Base-by-base conservation (phyloP, 2,113 vertebrate genomes). In the Bos indicus region DNA sequence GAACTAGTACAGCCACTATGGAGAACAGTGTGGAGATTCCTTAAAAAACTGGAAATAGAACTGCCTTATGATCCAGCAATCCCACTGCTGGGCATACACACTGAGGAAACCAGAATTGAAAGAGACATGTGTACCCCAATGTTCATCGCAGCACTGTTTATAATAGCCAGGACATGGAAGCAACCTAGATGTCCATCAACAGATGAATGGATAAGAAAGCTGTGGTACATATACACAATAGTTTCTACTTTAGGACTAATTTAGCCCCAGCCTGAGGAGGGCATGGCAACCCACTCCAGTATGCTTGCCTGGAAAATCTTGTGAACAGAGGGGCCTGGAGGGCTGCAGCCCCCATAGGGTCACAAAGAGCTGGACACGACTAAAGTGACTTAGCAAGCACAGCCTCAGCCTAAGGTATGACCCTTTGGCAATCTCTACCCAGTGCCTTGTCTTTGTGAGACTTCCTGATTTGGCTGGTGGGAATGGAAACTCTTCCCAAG, bases 341-440 rank as follows among this genome's bases (percentile, higher is more conserved):
- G n/a, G 17, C 64, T 71, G n/a, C n/a, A 71, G 17, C 64, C 67
- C 67, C n/a, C n/a, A 71, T 12, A 12, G 19, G 5, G 19, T 40
- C 1, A 0, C 19, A 40, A 40, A 71, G n/a, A 71, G 17, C 3
- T 23, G n/a, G 5, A 40, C 10, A 74, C 1, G 0, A 74, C 67
- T 74, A 10, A 71, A 71, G n/a, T 23, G 10, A 40, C 67, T 40
- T 40, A 23, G 67, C 67, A 71, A 71, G n/a, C 67, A 23, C 10
- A 46, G 17, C 36, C 7, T 1, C 0, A 5, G 19, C 14, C 51
- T 57, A 82, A 26, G 33, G 10, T 7, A 43, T n/a, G 52, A 46
- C 4, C 17, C 33, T 88, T 62, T 91, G 11, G 46, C 28, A 2
- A 15, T n/a, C 46, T 46, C 28, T 21, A 19, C n/a, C 17, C 28